Conservation (phyloP, 2,113 vertebrate species). For the Hiodon alosoides region DNA sequence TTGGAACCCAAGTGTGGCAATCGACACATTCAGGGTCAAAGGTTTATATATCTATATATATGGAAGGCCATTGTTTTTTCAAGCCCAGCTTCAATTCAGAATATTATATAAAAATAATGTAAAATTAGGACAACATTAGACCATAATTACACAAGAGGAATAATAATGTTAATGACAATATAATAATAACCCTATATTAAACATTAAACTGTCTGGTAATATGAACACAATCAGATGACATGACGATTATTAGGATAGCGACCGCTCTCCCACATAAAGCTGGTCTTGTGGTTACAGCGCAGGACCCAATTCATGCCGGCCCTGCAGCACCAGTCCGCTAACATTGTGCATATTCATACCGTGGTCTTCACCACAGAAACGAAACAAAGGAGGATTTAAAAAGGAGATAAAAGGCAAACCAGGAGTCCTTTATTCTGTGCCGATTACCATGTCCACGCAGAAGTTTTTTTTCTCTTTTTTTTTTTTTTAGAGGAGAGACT, state of each 20-base stretch:
- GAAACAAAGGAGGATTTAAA: conserved; percentile 26
- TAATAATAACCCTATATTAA: conserved; percentile 92
- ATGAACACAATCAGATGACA: conserved; percentile 70
- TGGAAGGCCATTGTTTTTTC: conserved; percentile 70
- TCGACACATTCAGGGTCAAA: conserved; percentile 64
- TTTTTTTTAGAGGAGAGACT: background rate
- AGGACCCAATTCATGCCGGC: conserved; percentile 45
- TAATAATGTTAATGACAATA: conserved; percentile 84
- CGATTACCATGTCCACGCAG: conserved; percentile 26
- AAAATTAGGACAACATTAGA: conserved; percentile 90
- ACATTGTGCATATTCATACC: conserved; percentile 66
- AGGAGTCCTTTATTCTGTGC: conserved; percentile 44
- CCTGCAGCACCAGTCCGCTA: conserved; percentile 54
- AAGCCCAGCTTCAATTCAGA: conserved; percentile 74
- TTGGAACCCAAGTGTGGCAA: conserved; percentile 72
- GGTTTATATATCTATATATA: conserved; percentile 46
- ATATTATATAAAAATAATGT: conserved; percentile 91
- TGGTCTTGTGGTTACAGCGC: conserved; percentile 28
- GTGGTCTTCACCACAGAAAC: conserved; percentile 47
- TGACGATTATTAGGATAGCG: conserved; percentile 43
- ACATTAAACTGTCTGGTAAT: conserved; percentile 93
- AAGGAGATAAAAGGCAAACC: conserved; percentile 43
- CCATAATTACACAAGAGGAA: conserved; percentile 81
- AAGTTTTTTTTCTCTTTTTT: background rate
- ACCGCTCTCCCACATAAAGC: conserved; percentile 32